Base-by-base conservation (phyloP, 1,140 invertebrate species). In the Bombyx mandarina region DNA sequence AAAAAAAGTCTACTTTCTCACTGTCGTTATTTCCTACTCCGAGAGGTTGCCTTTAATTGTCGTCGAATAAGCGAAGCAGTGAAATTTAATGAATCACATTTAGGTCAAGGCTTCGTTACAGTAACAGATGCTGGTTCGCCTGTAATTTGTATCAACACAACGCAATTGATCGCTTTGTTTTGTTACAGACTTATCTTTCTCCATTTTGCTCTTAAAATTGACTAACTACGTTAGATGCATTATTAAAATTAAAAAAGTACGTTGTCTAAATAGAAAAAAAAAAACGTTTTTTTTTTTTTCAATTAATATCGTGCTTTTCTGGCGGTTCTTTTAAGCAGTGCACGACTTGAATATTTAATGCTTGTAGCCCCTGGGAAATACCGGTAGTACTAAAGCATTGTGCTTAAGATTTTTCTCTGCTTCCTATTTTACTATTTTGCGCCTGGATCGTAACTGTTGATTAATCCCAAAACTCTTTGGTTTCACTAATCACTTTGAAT, bases 41-140 rank as follows among this genome's bases (percentile, higher is more conserved):
- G 64, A 65, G 64, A 65, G 67, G 71, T 75, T 67, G 66, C 60
- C 59, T 67, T 69, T 35, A 35, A 35, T 35, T 35, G 26, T 35
- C 26, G 26, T 35, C 26, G 26, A 35, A 35, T 35, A 70, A 71
- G 65, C 60, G 71, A 67, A 59, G 61, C 66, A 67, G 68, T 71
- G 64, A 73, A 75, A 79, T 78, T 75, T 77, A 78, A 78, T 75
- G 76, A 74, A 67, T 47, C 63, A 69, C 67, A 79, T 77, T 80
- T 56, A 61, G 76, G 76, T 74, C 77, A 79, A 82, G 76, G 76
- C 56, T 71, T 63, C 63, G 59, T 42, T 5, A 53, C 43, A 61
- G 10, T 35, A 50, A 52, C 22, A 7, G 46, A 26, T 42, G 35
- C 6, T 9, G 18, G 9, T 44, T 42, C 43, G n/a, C 8, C 22